Percentiles rank a stretch among this genome's conserved stretches.
Conservation (phyloP, 2,888 invertebrate genomes). For the Drosophila robusta region DNA sequence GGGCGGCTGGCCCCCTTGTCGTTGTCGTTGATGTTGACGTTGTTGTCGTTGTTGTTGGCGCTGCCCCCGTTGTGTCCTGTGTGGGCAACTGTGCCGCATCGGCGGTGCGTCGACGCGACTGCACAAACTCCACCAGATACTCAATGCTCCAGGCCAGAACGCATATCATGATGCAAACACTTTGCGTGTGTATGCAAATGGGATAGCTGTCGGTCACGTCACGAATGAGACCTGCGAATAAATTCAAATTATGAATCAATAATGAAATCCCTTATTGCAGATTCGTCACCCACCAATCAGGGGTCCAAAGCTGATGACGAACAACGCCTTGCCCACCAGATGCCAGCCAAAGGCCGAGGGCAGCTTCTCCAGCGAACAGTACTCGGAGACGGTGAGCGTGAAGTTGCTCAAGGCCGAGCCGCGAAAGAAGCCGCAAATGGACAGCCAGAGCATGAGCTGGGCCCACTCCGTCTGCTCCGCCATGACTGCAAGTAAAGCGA, state of each 20-base stretch:
- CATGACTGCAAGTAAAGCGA: slow-evolving; percentile 86
- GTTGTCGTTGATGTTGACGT: slow-evolving; percentile 7
- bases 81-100: slow-evolving; percentile 64
- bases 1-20: slow-evolving; percentile 7
- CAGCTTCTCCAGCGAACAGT: slow-evolving; percentile 89
- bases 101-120: slow-evolving; percentile 67
- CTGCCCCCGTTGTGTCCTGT: slow-evolving; percentile 38
- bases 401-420: slow-evolving; percentile 92
- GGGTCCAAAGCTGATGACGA: slow-evolving; percentile 90
- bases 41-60: slow-evolving; percentile 1
- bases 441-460: slow-evolving; percentile 89
- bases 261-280: too few relatives aligned
- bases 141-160: slow-evolving; percentile 90
- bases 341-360: slow-evolving; percentile 92
- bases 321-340: slow-evolving; percentile 91
- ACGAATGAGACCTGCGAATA: slow-evolving; percentile 88
- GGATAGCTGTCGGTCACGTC: slow-evolving; percentile 89
- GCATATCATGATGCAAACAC: slow-evolving; percentile 89
- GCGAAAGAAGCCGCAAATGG: slow-evolving; percentile 91
- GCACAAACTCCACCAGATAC: slow-evolving; percentile 78
- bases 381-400: slow-evolving; percentile 91
- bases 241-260: background rate
- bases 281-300: slow-evolving; percentile 87
- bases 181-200: slow-evolving; percentile 90
- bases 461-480: slow-evolving; percentile 91